Conservation (phyloP, 2,113 vertebrate species). For the Silurus asotus region DNA sequence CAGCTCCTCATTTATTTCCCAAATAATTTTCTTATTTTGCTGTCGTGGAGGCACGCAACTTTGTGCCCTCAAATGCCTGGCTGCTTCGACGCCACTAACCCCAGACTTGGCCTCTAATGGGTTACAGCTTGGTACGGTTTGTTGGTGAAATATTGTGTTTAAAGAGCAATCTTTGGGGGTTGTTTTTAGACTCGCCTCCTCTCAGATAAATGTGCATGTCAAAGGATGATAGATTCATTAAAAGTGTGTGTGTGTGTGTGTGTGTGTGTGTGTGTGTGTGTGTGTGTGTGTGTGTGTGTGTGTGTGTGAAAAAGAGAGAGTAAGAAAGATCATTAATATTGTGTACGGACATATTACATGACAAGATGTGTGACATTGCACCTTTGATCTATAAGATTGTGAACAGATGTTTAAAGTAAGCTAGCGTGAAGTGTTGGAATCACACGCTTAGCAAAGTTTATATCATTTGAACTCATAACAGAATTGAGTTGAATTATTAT, state of each 20-base stretch:
- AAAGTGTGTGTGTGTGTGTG: slow-evolving; percentile 36
- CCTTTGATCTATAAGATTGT: neutral
- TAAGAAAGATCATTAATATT: neutral
- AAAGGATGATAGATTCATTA: slow-evolving; percentile 56
- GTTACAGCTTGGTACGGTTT: slow-evolving; percentile 54
- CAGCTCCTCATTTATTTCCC: slow-evolving; percentile 45
- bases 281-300: slow-evolving; percentile 26
- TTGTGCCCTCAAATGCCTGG: slow-evolving; percentile 47
- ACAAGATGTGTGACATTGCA: slow-evolving; percentile 10
- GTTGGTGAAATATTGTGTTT: slow-evolving; percentile 58
- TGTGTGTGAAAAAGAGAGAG: neutral
- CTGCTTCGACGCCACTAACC: slow-evolving; percentile 36
- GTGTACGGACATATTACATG: neutral
- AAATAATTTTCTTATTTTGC: slow-evolving; percentile 56
- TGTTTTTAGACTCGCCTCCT: slow-evolving; percentile 37
- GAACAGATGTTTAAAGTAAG: slow-evolving; percentile 21
- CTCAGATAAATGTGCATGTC: slow-evolving; percentile 54
- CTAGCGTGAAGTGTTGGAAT: neutral
- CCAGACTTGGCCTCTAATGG: slow-evolving; percentile 51
- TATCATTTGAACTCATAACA: neutral
- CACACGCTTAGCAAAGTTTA: neutral
- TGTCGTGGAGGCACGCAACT: slow-evolving; percentile 55
- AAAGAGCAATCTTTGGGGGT: slow-evolving; percentile 50
- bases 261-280: neutral
- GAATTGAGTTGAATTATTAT: too few species aligned